Evolutionary conservation across 2,113 vertebrate genomes (phyloP).

Genomic region (Erinaceus europaeus): DNA sequence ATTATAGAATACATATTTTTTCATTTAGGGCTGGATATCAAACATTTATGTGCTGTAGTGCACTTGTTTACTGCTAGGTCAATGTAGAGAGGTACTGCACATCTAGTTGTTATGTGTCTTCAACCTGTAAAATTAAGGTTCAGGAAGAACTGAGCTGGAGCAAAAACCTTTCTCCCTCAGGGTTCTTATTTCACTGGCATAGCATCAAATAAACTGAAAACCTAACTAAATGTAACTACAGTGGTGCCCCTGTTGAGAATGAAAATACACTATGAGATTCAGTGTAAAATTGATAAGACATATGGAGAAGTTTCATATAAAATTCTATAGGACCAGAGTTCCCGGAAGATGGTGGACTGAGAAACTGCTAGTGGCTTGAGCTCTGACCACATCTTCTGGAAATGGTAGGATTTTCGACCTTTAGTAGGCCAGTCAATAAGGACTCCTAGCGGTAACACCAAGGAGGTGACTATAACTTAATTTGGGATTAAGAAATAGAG

Average conservation of each 20-base stretch:
- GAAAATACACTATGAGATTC: neutral
- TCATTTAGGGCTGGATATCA: conserved; percentile 80
- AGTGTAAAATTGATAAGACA: neutral
- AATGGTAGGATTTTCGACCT: neutral
- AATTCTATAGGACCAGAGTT: neutral
- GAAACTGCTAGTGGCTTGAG: too few species aligned
- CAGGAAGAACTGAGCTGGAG: neutral
- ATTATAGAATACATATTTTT: conserved; percentile 83
- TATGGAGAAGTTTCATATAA: neutral
- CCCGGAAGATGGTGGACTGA: too few species aligned
- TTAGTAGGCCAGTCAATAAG: too few species aligned
- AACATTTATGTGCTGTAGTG: conserved; percentile 77
- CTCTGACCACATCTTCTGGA: neutral
- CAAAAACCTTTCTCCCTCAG: neutral
- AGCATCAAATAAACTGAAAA: neutral
- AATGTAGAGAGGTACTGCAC: conserved; percentile 58
- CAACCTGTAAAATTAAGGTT: conserved; percentile 54
- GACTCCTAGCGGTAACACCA: neutral
- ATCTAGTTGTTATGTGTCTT: neutral
- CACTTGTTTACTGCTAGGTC: conserved; percentile 78
- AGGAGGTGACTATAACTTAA: neutral
- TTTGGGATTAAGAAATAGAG: too few species aligned
- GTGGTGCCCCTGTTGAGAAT: neutral
- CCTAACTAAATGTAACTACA: neutral
- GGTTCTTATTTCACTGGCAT: neutral